Conservation (phyloP, 2,797 vertebrate species). For the Trematomus bernacchii region DNA sequence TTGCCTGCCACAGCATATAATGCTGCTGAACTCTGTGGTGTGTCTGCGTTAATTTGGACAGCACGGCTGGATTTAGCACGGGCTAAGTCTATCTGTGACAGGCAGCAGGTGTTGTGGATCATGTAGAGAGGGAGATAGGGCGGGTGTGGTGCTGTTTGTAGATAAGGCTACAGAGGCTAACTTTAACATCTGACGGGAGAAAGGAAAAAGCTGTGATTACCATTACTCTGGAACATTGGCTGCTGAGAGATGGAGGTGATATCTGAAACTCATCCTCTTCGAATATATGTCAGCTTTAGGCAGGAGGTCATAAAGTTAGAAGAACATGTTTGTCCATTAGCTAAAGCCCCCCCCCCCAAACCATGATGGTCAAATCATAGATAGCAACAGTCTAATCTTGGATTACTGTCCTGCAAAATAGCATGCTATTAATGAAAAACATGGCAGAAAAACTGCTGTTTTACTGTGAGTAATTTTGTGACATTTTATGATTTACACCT, state of each 20-base stretch:
- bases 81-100: conserved; percentile 76
- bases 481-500: too few relatives aligned
- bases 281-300: conserved; percentile 45
- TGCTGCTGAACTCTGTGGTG: conserved; percentile 50
- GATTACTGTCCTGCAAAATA: too few relatives aligned
- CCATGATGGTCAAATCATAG: conserved; percentile 19
- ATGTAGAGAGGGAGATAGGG: conserved; percentile 64
- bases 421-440: too few relatives aligned
- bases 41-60: conserved; percentile 55
- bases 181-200: conserved; percentile 63
- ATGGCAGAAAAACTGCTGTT: too few relatives aligned
- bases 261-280: conserved; percentile 38
- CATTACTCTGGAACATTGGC: conserved; percentile 51
- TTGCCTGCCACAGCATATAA: conserved; percentile 46
- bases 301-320: conserved; percentile 34
- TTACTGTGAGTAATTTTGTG: too few relatives aligned
- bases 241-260: conserved; percentile 50
- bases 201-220: conserved; percentile 50
- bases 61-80: conserved; percentile 57
- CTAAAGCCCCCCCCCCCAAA: conserved; percentile 32
- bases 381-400: conserved; percentile 7
- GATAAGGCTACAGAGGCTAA: conserved; percentile 73
- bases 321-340: conserved; percentile 36
- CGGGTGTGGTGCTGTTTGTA: conserved; percentile 66
- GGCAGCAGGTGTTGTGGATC: conserved; percentile 75